Evolutionary conservation across 2,888 invertebrate species (phyloP).

Genomic region (Adelognathus sp.): DNA sequence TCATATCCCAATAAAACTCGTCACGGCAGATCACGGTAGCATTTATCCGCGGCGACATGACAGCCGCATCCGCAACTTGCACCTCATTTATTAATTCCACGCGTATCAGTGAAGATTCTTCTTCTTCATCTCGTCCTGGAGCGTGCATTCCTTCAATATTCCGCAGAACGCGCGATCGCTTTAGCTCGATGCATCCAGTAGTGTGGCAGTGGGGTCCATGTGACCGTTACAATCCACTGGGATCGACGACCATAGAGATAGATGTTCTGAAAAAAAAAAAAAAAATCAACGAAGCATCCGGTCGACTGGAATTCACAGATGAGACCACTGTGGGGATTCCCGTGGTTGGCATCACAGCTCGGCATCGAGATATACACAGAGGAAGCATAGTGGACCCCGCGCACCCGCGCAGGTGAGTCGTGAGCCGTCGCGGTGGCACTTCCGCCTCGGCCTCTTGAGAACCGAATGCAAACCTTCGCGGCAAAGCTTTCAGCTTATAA

Average conservation of each 20-base stretch:
- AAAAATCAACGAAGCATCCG: not conserved
- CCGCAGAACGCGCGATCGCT: no score
- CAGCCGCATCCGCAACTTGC: no score
- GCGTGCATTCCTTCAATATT: no score
- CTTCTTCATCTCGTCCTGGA: no score
- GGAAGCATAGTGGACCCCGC: constrained; percentile 18
- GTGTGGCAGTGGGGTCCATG: no score
- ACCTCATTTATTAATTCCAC: no score
- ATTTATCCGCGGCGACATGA: not conserved
- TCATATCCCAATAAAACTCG: not conserved
- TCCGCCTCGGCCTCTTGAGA: constrained; percentile 28
- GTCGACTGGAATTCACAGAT: not conserved
- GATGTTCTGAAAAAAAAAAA: not conserved
- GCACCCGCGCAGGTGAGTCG: not conserved
- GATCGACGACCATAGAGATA: not conserved
- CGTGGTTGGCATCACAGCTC: not conserved
- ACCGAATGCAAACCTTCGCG: constrained; percentile 15
- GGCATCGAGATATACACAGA: not conserved
- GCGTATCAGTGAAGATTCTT: no score
- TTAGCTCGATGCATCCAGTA: no score
- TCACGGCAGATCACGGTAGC: not conserved
- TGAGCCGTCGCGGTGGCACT: constrained; percentile 20
- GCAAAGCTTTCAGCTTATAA: constrained; percentile 6
- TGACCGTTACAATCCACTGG: not conserved
- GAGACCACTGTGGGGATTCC: not conserved